Evolutionary conservation across 1,140 invertebrate genomes (phyloP).

Genomic region (Gonatopus flavifemur): DNA sequence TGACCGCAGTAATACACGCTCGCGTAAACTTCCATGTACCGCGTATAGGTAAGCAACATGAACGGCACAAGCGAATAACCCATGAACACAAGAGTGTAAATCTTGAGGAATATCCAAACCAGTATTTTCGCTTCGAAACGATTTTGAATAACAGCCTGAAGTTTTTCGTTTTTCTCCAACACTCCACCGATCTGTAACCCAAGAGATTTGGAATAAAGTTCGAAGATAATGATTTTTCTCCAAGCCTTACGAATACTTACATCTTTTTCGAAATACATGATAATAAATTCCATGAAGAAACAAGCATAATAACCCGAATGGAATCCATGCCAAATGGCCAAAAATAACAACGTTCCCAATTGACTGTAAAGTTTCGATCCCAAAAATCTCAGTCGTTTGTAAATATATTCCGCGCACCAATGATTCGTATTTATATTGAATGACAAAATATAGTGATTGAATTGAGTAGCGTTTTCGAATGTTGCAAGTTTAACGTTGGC

Average conservation of each 20-base stretch:
- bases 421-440: constrained; percentile 94
- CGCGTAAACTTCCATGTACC: constrained; percentile 65
- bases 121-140: constrained; percentile 44
- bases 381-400: constrained; percentile 88
- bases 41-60: constrained; percentile 69
- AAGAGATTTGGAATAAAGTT: neutral
- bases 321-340: constrained; percentile 93
- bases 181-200: constrained; percentile 59
- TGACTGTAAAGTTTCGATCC: constrained; percentile 85
- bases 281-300: constrained; percentile 89
- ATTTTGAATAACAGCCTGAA: constrained; percentile 52
- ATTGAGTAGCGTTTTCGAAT: constrained; percentile 78
- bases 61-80: constrained; percentile 85
- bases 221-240: neutral
- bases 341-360: constrained; percentile 75
- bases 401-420: constrained; percentile 90
- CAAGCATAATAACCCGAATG: constrained; percentile 89
- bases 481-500: constrained; percentile 78
- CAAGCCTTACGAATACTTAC: constrained; percentile 60
- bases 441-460: constrained; percentile 81
- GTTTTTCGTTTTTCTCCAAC: constrained; percentile 55
- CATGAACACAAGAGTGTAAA: constrained; percentile 80
- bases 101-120: constrained; percentile 66
- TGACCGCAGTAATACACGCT: constrained; percentile 68
- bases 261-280: constrained; percentile 86